Base-by-base conservation (phyloP, 2,113 vertebrate species). In the Takifugu flavidus region DNA sequence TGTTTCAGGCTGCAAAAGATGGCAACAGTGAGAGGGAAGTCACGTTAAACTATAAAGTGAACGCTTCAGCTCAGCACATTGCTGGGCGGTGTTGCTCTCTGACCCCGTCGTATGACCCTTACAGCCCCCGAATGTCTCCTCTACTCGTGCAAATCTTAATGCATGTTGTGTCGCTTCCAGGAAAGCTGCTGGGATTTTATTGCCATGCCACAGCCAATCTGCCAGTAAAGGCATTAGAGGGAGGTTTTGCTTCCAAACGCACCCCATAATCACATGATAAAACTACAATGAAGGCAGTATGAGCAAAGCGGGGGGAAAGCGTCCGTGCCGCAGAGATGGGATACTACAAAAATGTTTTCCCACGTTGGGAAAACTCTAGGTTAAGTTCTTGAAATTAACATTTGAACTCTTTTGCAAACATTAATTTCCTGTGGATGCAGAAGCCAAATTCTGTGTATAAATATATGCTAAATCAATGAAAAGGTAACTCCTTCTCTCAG, bases 341-440 rank as follows among this genome's bases (percentile, higher is more conserved):
- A n/a, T 13, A 2, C 13, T 11, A 26, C 62, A 7, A 0, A 59
- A 59, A 60, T 56, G 11, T 46, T 61, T 56, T 34, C 13, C 20
- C 5, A 47, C 4, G 6, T 5, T 39, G 34, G 7, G 11, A 54
- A 28, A 57, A 28, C 20, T 15, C n/a, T 56, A 50, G 14, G 12
- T 57, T 25, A 20, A 72, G 42, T 53, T 43, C 56, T 49, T 44
- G 25, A 44, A 54, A 59, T 49, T 45, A 4, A 11, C 29, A 59
- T 26, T 52, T 62, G 43, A 74, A 68, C 59, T 53, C 63, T 53
- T 46, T 49, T 27, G 34, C n/a, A 78, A 74, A 77, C 72, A 78
- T 61, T 59, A 71, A 79, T 86, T 87, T 86, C 86, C 77, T 85
- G 47, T 62, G 44, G 52, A 62, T 51, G 70, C 68, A 59, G 46